These are phyloP conservation scores for Heliconius congener DNA, from an alignment of 1,140 invertebrate genomes.

Conservation along the genomic window DNA sequence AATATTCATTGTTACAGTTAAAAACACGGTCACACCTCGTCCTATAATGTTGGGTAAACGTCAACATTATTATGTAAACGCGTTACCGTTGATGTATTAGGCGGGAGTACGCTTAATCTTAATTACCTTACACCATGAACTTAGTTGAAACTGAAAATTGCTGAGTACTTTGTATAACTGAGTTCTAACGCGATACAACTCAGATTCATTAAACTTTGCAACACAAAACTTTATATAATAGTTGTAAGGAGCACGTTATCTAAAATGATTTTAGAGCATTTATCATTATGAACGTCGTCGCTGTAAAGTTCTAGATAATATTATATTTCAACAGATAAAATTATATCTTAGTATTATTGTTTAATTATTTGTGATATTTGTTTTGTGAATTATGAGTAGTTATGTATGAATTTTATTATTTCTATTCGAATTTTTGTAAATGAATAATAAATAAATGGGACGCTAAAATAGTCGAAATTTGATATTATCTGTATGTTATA, in stretches of 20 bases:
- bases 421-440: no score
- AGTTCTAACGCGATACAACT: slow-evolving; percentile 3
- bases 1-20: neutral
- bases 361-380: no score
- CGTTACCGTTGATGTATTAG: slow-evolving; percentile 29
- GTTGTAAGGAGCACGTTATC: neutral
- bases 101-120: slow-evolving; percentile 23
- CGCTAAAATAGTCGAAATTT: no score
- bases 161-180: slow-evolving; percentile 10
- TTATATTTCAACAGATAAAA: no score
- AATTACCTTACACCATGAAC: slow-evolving; percentile 31
- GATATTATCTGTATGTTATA: no score
- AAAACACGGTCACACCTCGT: neutral
- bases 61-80: slow-evolving; percentile 32
- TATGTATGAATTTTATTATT: no score
- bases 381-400: no score
- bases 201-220: neutral
- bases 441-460: no score
- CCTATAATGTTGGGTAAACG: slow-evolving; percentile 21
- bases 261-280: neutral
- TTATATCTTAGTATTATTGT: no score
- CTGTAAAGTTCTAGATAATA: no score
- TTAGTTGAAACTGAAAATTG: slow-evolving; percentile 24
- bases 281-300: neutral
- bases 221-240: neutral